A percentile compares a stretch with the other conserved stretches of the same genome.
phyloP scores from a whole-genome alignment of 2,113 vertebrate genomes.

The Tupaia tana region DNA sequence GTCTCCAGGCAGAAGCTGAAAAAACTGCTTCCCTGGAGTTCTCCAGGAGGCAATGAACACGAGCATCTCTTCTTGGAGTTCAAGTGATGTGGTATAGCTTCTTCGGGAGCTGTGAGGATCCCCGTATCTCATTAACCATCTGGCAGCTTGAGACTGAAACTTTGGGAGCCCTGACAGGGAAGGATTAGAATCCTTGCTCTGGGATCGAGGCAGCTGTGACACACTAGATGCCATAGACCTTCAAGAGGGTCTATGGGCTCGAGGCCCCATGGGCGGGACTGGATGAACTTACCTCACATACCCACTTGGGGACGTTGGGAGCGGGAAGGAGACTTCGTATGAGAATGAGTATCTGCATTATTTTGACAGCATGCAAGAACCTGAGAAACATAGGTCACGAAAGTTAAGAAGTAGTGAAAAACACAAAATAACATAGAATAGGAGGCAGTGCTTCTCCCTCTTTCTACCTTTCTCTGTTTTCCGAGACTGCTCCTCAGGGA shows the following conservation, averaged over 20 bases:
- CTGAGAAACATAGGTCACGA: slow-evolving; percentile 5
- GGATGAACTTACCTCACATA: not conserved
- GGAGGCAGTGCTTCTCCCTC: not conserved
- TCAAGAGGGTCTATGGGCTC: not conserved
- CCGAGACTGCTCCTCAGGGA: not conserved
- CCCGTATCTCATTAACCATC: fast-evolving
- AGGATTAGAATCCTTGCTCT: not conserved
- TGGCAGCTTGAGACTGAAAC: not conserved
- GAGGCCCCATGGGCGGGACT: not conserved
- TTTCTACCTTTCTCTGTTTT: not conserved
- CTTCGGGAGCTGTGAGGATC: not conserved
- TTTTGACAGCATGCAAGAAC: not conserved
- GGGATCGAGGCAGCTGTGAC: not conserved
- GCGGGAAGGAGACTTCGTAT: not conserved
- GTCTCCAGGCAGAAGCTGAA: not conserved
- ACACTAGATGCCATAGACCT: not conserved
- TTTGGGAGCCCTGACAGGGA: not conserved
- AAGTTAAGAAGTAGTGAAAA: not conserved
- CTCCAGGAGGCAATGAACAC: not conserved
- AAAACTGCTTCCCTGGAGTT: not conserved
- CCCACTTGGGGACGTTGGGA: not conserved
- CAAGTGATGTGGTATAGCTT: not conserved
- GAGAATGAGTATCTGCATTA: not conserved
- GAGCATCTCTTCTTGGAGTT: not conserved
- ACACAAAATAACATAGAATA: not conserved